Percentiles rank a stretch among this genome's conserved stretches.
Evolutionary conservation across 2,888 invertebrate genomes (phyloP).

Genomic region (Agrochola lota): DNA sequence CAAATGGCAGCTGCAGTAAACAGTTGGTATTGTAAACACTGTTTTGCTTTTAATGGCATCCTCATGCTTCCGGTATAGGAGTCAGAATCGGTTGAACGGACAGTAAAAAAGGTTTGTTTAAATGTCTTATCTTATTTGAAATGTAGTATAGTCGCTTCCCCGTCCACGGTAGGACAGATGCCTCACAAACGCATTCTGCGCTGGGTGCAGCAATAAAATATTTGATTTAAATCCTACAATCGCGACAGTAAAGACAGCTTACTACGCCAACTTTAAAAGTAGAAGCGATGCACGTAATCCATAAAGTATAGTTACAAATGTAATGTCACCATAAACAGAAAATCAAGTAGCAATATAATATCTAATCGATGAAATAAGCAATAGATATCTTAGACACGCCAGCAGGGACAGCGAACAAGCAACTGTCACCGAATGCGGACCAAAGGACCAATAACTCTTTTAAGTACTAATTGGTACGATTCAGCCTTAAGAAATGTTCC

Average conservation of each 20-base stretch:
- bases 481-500: conserved; percentile 27
- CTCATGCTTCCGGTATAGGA: no score
- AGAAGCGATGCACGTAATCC: conserved; percentile 9
- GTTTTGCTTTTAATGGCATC: no score
- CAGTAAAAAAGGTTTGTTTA: no score
- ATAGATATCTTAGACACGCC: conserved; percentile 42
- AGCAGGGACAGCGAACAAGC: conserved; percentile 38
- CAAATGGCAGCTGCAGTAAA: no score
- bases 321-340: conserved; percentile 24
- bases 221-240: conserved; percentile 9
- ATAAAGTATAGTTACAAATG: conserved; percentile 33
- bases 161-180: neutral
- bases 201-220: conserved; percentile 21
- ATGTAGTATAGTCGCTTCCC: neutral
- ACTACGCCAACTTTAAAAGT: conserved; percentile 11
- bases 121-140: no score
- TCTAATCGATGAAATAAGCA: conserved; percentile 42
- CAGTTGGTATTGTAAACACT: no score
- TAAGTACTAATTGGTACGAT: conserved; percentile 52
- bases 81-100: no score
- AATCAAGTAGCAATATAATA: conserved; percentile 30
- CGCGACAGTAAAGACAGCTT: neutral
- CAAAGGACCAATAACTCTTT: conserved; percentile 42
- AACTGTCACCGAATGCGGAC: conserved; percentile 26
- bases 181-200: conserved; percentile 1